These are phyloP conservation scores for Drosophila mimetica DNA, from an alignment of 2,888 invertebrate species.

Conservation along the genomic window DNA sequence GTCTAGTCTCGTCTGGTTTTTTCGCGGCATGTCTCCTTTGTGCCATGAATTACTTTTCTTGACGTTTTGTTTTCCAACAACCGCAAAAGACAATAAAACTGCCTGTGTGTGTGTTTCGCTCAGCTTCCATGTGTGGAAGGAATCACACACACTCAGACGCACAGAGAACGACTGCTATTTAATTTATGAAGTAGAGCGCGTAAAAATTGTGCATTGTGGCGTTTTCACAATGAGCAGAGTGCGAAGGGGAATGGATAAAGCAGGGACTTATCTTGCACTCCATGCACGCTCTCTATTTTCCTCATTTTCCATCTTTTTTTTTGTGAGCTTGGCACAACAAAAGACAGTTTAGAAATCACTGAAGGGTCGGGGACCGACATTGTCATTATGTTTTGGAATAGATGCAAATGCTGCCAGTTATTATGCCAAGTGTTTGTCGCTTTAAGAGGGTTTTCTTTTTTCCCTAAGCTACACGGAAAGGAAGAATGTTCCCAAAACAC, in stretches of 20 bases:
- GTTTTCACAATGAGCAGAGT: constrained; percentile 43
- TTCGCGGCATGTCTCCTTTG: constrained; percentile 50
- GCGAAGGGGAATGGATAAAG: constrained; percentile 14
- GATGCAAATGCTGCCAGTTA: constrained; percentile 51
- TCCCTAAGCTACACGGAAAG: neutral
- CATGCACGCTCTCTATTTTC: constrained; percentile 51
- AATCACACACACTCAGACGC: constrained; percentile 10
- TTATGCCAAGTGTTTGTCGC: constrained; percentile 35
- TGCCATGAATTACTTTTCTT: constrained; percentile 74
- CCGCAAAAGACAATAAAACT: constrained; percentile 69
- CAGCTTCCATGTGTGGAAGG: constrained; percentile 48
- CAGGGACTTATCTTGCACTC: constrained; percentile 65
- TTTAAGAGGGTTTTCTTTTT: constrained; percentile 27
- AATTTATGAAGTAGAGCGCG: constrained; percentile 82
- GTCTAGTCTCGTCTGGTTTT: constrained; percentile 37
- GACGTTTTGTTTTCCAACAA: constrained; percentile 76
- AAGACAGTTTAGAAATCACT: constrained; percentile 72
- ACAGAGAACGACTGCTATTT: constrained; percentile 65
- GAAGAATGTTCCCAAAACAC: neutral
- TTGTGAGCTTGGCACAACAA: constrained; percentile 53
- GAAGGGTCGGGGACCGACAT: constrained; percentile 46
- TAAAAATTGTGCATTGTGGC: constrained; percentile 80
- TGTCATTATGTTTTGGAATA: constrained; percentile 32
- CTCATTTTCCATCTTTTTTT: constrained; percentile 14
- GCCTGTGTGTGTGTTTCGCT: constrained; percentile 3